Percentiles rank a stretch among this genome's conserved stretches.
Evolutionary conservation across 2,888 invertebrate genomes (phyloP).

Genomic region (Syrista parreyssii): DNA sequence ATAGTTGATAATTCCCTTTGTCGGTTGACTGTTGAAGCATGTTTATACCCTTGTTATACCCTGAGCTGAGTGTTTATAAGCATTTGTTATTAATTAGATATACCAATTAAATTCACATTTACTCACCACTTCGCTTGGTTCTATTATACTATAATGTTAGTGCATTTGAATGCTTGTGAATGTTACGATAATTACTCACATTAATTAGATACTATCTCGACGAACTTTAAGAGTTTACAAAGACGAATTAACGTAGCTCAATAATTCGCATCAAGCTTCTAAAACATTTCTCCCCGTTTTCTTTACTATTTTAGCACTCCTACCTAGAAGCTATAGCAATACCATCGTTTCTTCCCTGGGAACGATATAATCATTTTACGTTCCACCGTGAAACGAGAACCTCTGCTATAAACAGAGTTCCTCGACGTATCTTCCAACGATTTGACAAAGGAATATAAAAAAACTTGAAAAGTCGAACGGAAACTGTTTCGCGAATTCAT

Average conservation of each 20-base stretch:
- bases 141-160: conserved; percentile 27
- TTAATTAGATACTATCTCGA: background rate
- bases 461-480: background rate
- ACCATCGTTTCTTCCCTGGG: background rate
- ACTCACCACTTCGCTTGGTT: background rate
- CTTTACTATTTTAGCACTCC: background rate
- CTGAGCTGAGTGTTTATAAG: background rate
- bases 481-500: background rate
- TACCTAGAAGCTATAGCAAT: background rate
- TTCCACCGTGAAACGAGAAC: background rate
- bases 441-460: background rate
- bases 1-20: conserved; percentile 11
- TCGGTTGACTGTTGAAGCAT: conserved; percentile 23
- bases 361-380: background rate
- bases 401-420: background rate
- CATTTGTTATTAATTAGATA: background rate
- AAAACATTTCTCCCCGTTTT: background rate
- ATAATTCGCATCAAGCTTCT: background rate
- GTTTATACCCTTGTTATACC: conserved; percentile 10
- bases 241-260: background rate
- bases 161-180: conserved; percentile 53
- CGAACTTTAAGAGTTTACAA: background rate
- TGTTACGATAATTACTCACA: conserved; percentile 39
- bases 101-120: background rate
- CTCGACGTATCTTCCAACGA: background rate